These are phyloP conservation scores for Rhopalosiphum maidis DNA, from an alignment of 1,140 invertebrate species.

Conservation along the genomic window DNA sequence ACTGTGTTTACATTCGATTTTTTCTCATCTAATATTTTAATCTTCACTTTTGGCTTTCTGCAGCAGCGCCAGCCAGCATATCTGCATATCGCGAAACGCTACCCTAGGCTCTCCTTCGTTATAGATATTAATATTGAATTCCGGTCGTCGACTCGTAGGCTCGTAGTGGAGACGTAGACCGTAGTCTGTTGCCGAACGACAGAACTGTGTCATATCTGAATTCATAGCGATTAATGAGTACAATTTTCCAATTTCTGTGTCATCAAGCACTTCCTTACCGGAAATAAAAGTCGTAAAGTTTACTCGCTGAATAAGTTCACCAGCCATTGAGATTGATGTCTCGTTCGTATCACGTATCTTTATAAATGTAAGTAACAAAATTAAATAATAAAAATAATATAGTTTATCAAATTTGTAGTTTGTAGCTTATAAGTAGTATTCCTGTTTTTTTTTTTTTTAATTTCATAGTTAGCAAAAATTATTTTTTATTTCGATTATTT, in stretches of 20 bases:
- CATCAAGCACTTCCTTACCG: not conserved
- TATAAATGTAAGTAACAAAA: conserved; percentile 53
- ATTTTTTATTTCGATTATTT: not conserved
- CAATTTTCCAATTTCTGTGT: not conserved
- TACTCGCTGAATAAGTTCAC: not conserved
- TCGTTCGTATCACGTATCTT: conserved; percentile 29
- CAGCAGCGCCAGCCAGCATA: no score
- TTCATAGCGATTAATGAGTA: not conserved
- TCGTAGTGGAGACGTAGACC: not conserved
- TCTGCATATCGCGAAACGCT: not conserved
- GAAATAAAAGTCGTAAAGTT: not conserved
- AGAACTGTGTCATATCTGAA: not conserved
- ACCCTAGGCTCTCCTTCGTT: no score
- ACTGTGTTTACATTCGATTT: conserved; percentile 39
- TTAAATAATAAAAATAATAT: not conserved
- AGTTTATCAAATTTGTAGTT: not conserved
- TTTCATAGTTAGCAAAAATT: not conserved
- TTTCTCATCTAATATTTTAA: not conserved
- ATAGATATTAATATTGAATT: not conserved
- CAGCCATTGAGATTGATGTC: conserved; percentile 39
- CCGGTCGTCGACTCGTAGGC: not conserved
- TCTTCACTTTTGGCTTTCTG: not conserved
- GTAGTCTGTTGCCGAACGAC: not conserved
- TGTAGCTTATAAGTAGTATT: not conserved
- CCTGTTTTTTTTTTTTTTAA: not conserved